Evolutionary conservation across 1,140 invertebrate species (phyloP).

Genomic region (Aphaenogaster floridana): DNA sequence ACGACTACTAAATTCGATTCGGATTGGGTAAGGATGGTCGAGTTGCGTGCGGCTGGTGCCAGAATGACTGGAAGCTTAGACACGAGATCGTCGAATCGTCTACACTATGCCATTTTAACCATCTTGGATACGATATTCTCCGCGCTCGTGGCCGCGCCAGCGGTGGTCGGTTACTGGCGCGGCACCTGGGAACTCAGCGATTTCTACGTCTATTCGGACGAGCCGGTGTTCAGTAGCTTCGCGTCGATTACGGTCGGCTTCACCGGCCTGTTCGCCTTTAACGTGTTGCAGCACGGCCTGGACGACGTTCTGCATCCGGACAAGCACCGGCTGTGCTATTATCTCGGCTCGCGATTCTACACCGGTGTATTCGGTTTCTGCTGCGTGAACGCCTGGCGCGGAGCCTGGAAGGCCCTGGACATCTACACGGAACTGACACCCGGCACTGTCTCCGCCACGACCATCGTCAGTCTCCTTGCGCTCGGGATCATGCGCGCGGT

Average conservation of each 20-base stretch:
- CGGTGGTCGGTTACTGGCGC: slow-evolving; percentile 94
- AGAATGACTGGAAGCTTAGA: slow-evolving; percentile 81
- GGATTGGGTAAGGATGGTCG: slow-evolving; percentile 82
- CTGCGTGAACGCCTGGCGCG: slow-evolving; percentile 95
- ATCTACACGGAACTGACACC: slow-evolving; percentile 89
- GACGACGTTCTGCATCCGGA: slow-evolving; percentile 89
- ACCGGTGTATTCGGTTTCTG: slow-evolving; percentile 92
- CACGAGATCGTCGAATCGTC: slow-evolving; percentile 77
- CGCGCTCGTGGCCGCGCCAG: slow-evolving; percentile 91
- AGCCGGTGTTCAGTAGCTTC: slow-evolving; percentile 88
- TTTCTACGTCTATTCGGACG: slow-evolving; percentile 89
- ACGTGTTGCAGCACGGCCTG: slow-evolving; percentile 89
- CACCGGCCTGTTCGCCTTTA: slow-evolving; percentile 90
- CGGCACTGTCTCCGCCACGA: slow-evolving; percentile 88
- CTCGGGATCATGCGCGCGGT: slow-evolving; percentile 90
- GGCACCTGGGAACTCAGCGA: slow-evolving; percentile 94
- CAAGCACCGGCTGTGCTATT: slow-evolving; percentile 90
- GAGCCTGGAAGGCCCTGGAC: slow-evolving; percentile 92
- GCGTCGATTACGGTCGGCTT: slow-evolving; percentile 91
- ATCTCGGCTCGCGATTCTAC: slow-evolving; percentile 91
- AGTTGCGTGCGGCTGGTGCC: slow-evolving; percentile 77
- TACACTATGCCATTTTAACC: slow-evolving; percentile 89
- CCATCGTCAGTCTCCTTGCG: slow-evolving; percentile 89
- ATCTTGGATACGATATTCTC: slow-evolving; percentile 91
- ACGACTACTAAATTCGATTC: slow-evolving; percentile 74